Conservation (phyloP, 2,113 vertebrate genomes). For the Cacatua alba region DNA sequence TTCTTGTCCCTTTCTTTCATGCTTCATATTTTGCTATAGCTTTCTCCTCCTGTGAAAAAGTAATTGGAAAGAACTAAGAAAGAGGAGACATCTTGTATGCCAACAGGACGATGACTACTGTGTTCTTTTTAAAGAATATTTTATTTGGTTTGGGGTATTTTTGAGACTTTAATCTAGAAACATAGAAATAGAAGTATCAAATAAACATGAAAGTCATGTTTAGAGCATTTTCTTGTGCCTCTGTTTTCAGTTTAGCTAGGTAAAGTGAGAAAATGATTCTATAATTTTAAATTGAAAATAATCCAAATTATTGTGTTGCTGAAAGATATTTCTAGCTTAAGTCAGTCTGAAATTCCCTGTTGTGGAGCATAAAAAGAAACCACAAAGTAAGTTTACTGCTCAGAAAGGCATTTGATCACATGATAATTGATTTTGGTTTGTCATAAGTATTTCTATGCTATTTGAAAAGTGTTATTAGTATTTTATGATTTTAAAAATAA, state of each 20-base stretch:
- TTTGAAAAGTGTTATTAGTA: not conserved
- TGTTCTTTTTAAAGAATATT: not conserved
- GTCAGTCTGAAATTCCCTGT: not conserved
- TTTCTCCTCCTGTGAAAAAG: not conserved
- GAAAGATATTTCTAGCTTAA: not conserved
- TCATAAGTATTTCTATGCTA: not conserved
- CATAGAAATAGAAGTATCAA: not conserved
- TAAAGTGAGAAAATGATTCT: not conserved
- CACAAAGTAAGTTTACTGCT: not conserved
- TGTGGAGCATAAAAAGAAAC: not conserved
- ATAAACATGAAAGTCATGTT: not conserved
- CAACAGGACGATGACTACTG: not conserved
- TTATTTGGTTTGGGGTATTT: not conserved
- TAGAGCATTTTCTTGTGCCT: not conserved
- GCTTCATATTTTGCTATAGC: not conserved
- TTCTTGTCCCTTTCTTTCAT: not conserved
- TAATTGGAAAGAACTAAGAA: not conserved
- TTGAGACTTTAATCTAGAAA: not conserved
- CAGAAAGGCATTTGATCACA: not conserved
- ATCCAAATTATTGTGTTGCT: not conserved
- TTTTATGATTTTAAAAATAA: not conserved
- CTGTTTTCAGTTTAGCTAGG: not conserved
- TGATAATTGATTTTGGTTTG: not conserved
- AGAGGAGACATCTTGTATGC: not conserved
- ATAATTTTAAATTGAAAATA: not conserved